Percentiles rank a stretch among this genome's conserved stretches.
phyloP scores from a whole-genome alignment of 2,888 invertebrate genomes.

The Argyresthia albistria region DNA sequence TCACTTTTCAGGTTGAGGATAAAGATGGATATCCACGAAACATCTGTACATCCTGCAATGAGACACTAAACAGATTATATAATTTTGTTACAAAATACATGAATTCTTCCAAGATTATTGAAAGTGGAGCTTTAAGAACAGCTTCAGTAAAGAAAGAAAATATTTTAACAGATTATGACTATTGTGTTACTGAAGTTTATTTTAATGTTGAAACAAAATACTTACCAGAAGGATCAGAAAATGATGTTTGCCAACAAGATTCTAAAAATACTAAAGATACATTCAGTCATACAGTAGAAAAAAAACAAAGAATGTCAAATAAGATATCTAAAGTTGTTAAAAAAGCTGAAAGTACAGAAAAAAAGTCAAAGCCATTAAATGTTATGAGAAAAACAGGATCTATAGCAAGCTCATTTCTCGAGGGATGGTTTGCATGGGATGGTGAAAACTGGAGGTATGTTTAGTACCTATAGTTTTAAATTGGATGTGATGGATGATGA shows the following conservation, averaged over 20 bases:
- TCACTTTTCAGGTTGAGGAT: constrained; percentile 44
- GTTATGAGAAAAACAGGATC: constrained; percentile 25
- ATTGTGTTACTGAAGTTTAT: constrained; percentile 12
- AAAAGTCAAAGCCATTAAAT: not conserved
- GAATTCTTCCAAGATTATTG: constrained; percentile 33
- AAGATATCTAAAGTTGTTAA: constrained; percentile 1
- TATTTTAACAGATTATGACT: constrained; percentile 10
- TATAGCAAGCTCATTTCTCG: constrained; percentile 50
- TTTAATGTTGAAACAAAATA: constrained; percentile 10
- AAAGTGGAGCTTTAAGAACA: constrained; percentile 17
- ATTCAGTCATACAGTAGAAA: constrained; percentile 14
- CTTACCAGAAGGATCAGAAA: constrained; percentile 21
- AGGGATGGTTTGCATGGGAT: constrained; percentile 52
- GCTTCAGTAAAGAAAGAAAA: constrained; percentile 32
- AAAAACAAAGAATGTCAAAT: constrained; percentile 19
- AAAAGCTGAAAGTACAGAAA: constrained; percentile 11
- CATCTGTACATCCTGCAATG: constrained; percentile 42
- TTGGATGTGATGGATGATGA: constrained; percentile 11
- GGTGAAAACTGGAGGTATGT: constrained; percentile 56
- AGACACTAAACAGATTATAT: constrained; percentile 29
- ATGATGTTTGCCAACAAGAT: constrained; percentile 20
- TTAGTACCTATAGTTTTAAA: too few relatives aligned
- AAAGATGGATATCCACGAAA: constrained; percentile 43
- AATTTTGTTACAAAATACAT: constrained; percentile 44
- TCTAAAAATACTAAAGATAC: constrained; percentile 12